Percentiles rank a stretch among this genome's conserved stretches.
phyloP scores from a whole-genome alignment of 35 echinoderm and acorn worm species.

The Ophiothrix spiculata region DNA sequence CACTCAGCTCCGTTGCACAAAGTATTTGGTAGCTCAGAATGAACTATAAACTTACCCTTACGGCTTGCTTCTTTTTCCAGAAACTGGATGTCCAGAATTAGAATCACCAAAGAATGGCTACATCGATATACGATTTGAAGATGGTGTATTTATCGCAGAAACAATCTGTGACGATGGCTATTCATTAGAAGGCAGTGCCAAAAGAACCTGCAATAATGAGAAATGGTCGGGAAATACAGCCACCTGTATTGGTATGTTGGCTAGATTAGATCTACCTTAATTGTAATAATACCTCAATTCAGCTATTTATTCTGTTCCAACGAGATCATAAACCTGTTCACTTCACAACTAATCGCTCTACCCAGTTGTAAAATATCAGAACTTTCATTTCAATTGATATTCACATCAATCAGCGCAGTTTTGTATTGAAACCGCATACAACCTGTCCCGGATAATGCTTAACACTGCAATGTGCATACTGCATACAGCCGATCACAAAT shows the following conservation, averaged over 20 bases:
- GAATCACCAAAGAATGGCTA: neutral
- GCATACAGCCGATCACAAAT: no score
- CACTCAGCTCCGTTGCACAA: neutral
- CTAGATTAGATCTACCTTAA: neutral
- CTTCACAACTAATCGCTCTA: no score
- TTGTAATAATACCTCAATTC: no score
- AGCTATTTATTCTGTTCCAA: no score
- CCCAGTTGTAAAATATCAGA: no score
- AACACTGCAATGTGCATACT: no score
- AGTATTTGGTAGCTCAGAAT: neutral
- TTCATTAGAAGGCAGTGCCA: neutral
- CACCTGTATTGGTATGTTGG: neutral
- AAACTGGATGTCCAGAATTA: neutral
- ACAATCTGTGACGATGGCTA: neutral
- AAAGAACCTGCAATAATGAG: neutral
- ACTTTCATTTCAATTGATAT: no score
- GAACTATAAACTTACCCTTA: neutral
- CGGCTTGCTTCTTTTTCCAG: neutral
- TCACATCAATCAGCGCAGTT: no score
- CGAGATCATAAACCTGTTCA: no score
- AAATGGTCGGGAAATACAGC: neutral
- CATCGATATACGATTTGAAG: neutral
- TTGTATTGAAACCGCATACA: no score
- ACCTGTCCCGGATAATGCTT: no score
- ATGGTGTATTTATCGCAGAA: neutral